phyloP scores from a whole-genome alignment of 2,797 vertebrate genomes.

The Pseudochirops corinnae region DNA sequence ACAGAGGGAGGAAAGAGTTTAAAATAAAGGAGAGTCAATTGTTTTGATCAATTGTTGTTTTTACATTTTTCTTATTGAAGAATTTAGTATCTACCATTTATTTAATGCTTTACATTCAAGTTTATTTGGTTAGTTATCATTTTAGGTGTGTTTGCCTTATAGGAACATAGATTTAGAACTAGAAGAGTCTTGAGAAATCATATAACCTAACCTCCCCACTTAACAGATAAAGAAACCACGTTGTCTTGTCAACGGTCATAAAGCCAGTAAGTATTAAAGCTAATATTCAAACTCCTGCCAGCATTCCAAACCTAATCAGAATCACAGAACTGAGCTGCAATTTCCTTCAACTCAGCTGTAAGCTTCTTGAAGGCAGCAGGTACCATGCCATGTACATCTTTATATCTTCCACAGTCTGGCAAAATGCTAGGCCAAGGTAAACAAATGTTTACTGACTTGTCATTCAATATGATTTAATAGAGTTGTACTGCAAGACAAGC shows the following conservation, averaged over 20 bases:
- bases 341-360: neutral
- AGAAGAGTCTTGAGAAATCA: neutral
- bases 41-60: neutral
- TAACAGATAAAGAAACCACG: neutral
- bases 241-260: neutral
- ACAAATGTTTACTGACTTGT: neutral
- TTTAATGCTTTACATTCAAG: neutral
- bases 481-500: too few relatives aligned
- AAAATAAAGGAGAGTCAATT: neutral
- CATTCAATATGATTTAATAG: too few relatives aligned
- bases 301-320: neutral
- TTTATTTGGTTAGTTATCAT: neutral
- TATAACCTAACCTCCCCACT: neutral
- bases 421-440: neutral
- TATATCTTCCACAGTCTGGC: neutral
- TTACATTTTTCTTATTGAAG: neutral
- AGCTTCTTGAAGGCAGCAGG: neutral
- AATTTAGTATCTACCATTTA: neutral
- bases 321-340: neutral
- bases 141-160: neutral
- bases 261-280: neutral
- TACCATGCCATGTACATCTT: neutral
- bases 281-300: neutral
- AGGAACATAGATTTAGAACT: neutral
- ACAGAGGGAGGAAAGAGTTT: neutral